A percentile compares a stretch with the other conserved stretches of the same genome.
Evolutionary conservation across 1,140 invertebrate species (phyloP).

Genomic region (Thaumatotibia leucotreta): DNA sequence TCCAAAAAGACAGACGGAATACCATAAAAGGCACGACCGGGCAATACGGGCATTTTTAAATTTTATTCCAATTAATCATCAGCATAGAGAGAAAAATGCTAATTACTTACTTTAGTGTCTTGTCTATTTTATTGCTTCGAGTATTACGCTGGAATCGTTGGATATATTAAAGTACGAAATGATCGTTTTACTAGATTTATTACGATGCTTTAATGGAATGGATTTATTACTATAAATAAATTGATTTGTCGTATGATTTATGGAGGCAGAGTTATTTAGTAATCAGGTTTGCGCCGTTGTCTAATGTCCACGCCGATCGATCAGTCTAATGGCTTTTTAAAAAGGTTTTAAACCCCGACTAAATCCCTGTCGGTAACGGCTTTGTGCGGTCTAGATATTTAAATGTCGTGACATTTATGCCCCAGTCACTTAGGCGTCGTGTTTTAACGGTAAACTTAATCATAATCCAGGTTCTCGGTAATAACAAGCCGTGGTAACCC

Average conservation of each 20-base stretch:
- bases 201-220: background rate
- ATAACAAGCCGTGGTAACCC: conserved; percentile 27
- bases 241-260: conserved; percentile 11
- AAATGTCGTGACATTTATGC: conserved; percentile 36
- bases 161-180: background rate
- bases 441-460: conserved; percentile 46
- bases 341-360: conserved; percentile 21
- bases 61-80: conserved; percentile 54
- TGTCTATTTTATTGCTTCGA: background rate
- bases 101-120: conserved; percentile 1
- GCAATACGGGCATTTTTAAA: conserved; percentile 52
- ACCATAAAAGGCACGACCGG: conserved; percentile 47
- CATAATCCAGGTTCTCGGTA: conserved; percentile 44
- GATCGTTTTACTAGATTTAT: background rate
- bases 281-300: conserved; percentile 25
- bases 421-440: conserved; percentile 33
- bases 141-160: background rate
- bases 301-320: background rate
- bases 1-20: conserved; percentile 53
- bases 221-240: conserved; percentile 12
- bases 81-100: conserved; percentile 12
- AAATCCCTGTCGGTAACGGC: conserved; percentile 31
- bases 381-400: conserved; percentile 17
- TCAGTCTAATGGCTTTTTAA: background rate
- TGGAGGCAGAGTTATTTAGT: conserved; percentile 12